Base-by-base conservation (phyloP, 1,140 invertebrate genomes). In the Sitophilus oryzae region DNA sequence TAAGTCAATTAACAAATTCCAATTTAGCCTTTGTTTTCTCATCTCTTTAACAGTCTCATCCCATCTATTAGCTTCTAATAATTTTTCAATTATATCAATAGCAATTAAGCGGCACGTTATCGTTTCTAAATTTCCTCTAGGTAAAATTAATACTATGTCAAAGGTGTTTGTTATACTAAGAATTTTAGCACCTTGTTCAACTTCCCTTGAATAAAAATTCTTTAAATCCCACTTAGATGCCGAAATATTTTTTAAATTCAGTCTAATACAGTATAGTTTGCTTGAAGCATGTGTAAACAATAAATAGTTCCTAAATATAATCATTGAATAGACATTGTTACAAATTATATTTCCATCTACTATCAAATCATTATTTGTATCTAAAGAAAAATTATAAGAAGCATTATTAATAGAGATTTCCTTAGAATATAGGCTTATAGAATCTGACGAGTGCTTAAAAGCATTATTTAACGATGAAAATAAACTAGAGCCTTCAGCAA, bases 1-100 rank as follows among this genome's bases (percentile, higher is more conserved):
- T 25, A 63, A 52, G 57, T 65, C 63, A 42, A 63, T 62, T 5
- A 65, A 45, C 11, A 65, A 46, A 44, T 65, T 65, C 43, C 48
- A 52, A 21, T 63, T 63, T 5, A 65, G 21, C 50, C 49, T 65
- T 42, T 62, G 54, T 6, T 34, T 34, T 41, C 55, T 51, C 8
- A 63, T 54, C 30, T 56, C 48, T 20, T 59, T 23, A 14, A 65
- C 15, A n/a, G 59, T 61, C 40, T 53, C 40, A 11, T 43, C 15
- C 61, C 61, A 65, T 9, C 53, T 30, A 15, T 56, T 44, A 19
- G 52, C 15, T 11, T 22, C n/a, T 15, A 65, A 23, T 19, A 65
- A 42, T 10, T 45, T 16, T 41, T 65, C 63, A 18, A 61, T 47
- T 14, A 40, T 38, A 44, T 65, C 63, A 25, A 65, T 60, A 15